Evolutionary conservation across 2,888 invertebrate genomes (phyloP).

Genomic region (Parthenolecanium corni): DNA sequence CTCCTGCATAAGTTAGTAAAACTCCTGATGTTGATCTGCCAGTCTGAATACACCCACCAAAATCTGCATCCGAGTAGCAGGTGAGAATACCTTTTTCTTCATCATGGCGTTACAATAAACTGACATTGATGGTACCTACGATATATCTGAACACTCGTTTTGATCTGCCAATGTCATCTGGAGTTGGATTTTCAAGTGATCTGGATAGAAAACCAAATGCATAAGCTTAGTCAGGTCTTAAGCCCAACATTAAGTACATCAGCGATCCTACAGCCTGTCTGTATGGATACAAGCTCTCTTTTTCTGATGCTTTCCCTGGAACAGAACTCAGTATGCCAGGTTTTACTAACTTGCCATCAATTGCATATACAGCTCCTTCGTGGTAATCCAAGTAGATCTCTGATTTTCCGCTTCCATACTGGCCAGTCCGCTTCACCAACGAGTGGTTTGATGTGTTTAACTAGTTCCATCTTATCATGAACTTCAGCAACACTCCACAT

Average conservation of each 20-base stretch:
- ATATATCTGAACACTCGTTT: constrained; percentile 28
- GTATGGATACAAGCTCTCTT: constrained; percentile 22
- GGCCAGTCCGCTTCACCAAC: no score
- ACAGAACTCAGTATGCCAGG: background rate
- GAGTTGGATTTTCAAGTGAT: constrained; percentile 33
- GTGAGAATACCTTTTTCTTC: constrained; percentile 1
- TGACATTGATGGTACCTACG: constrained; percentile 16
- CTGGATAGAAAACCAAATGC: constrained; percentile 34
- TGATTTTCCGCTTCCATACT: no score
- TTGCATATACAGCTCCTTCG: no score
- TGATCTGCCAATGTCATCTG: constrained; percentile 32
- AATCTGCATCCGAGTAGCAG: constrained; percentile 33
- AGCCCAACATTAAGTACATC: constrained; percentile 33
- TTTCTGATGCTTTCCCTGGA: constrained; percentile 1
- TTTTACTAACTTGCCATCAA: no score
- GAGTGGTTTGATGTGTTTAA: no score
- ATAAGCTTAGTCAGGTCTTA: constrained; percentile 34
- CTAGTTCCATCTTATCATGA: no score
- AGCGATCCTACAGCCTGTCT: constrained; percentile 34
- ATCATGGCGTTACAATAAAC: background rate
- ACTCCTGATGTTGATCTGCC: constrained; percentile 34
- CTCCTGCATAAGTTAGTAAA: constrained; percentile 31
- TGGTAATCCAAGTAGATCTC: no score
- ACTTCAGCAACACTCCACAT: no score
- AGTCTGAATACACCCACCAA: constrained; percentile 31